Evolutionary conservation across 2,888 invertebrate species (phyloP), one percentile per base, ranked within the genome.

Genomic region (Pseudeuparius sepicola): DNA sequence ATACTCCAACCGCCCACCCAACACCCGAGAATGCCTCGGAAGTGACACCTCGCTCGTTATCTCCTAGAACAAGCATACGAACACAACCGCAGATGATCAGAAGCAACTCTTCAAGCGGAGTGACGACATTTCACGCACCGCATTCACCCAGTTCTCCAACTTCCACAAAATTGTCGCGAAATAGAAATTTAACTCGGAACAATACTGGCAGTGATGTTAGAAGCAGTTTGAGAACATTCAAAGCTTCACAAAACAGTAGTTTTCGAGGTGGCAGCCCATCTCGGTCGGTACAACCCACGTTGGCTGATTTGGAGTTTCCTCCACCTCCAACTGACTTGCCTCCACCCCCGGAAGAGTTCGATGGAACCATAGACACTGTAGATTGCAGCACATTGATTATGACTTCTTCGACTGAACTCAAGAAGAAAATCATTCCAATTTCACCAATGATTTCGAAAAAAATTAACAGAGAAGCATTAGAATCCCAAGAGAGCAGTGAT

Each of bases 91-190:
- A 87, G 63, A 89, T 89, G 88, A 88, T 85, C 40, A 73, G 88
- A 23, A 87, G 86, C 52, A 89, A 88, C 61, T 87, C 87, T 0
- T 87, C 87, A 0, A 82, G 86, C 28, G 87, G 87, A 5, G 83
- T 83, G 6, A 78, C 78, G 1, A 70, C 72, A 45, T 75, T 63
- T 66, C 44, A 66, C 60, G 49, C 57, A 3, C 49, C 70, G 52
- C 45, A 68, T 61, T 67, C 70, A 2, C 69, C 71, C 1, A 68
- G 68, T 39, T 75, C 75, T 34, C 75, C 78, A 11, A 69, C 75
- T 1, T 71, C 70, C 34, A 66, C 73, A 43, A 73, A 75, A 39
- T 63, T 75, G 47, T 66, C 66, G 41, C 61, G 70, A 10, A 69
- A 65, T 51, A 63, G 69, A 42, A 68, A 67, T 42, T 44, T 60